Evolutionary conservation across 2,888 invertebrate genomes (phyloP).

Genomic region (Morinoia aosen): DNA sequence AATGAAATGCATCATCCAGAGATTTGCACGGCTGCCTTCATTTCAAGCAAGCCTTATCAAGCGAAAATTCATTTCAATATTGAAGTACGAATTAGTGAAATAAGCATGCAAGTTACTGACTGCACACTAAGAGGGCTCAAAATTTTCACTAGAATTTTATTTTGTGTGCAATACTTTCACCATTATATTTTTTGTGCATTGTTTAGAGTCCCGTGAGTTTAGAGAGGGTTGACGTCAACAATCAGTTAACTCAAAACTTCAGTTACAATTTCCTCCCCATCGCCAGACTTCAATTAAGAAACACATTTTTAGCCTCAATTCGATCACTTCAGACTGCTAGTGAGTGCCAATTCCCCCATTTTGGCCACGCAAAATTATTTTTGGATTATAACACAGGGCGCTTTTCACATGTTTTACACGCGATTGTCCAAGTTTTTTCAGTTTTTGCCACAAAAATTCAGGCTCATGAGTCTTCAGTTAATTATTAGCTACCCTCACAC

Average conservation of each 20-base stretch:
- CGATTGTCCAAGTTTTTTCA: too few species aligned
- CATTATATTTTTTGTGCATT: not conserved
- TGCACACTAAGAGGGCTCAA: not conserved
- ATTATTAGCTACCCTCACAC: too few species aligned
- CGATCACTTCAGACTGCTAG: not conserved
- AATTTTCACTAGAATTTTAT: not conserved
- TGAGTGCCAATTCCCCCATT: too few species aligned
- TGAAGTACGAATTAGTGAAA: not conserved
- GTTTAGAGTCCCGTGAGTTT: not conserved
- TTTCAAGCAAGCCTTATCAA: not conserved
- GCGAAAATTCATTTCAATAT: not conserved
- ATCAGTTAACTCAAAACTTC: not conserved
- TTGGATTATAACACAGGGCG: too few species aligned
- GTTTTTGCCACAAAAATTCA: too few species aligned
- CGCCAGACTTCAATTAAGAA: not conserved
- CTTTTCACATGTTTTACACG: too few species aligned
- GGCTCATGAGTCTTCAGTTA: too few species aligned
- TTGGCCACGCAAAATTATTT: too few species aligned
- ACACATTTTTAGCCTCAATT: not conserved
- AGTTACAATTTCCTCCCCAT: not conserved
- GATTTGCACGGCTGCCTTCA: not conserved
- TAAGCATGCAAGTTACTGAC: not conserved
- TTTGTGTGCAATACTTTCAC: not conserved
- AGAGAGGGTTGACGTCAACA: not conserved
- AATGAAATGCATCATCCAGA: not conserved